Evolutionary conservation across 2,113 vertebrate genomes (phyloP).

Genomic region (Clarias gariepinus): DNA sequence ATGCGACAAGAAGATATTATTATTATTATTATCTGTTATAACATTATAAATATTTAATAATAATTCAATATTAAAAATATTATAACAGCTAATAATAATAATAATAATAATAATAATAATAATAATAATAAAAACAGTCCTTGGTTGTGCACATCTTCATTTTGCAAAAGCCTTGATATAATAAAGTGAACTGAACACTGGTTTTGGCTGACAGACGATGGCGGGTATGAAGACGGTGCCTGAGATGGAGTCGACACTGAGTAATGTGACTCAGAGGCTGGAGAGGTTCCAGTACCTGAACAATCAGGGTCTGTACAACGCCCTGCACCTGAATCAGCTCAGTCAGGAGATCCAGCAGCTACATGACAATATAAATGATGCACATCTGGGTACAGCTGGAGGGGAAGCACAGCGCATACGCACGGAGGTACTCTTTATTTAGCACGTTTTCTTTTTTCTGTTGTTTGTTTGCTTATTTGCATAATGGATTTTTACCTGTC

Average conservation of each 20-base stretch:
- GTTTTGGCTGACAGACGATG: conserved; percentile 51
- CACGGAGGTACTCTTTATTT: not conserved
- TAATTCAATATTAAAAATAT: no score
- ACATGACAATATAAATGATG: conserved; percentile 44
- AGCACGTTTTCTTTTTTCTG: no score
- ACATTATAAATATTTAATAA: no score
- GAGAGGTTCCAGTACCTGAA: conserved; percentile 63
- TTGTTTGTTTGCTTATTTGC: no score
- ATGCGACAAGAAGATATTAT: no score
- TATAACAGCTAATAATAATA: no score
- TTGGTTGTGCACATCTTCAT: not conserved
- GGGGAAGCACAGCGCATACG: not conserved
- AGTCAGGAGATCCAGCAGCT: conserved; percentile 62
- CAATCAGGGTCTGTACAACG: conserved; percentile 60
- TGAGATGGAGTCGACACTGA: conserved; percentile 47
- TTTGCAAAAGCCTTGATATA: not conserved
- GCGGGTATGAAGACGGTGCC: conserved; percentile 56
- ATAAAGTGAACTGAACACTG: not conserved
- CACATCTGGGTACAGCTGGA: conserved; percentile 53
- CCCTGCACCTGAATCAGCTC: conserved; percentile 59
- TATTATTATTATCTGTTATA: no score
- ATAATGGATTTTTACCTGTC: no score
- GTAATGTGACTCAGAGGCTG: conserved; percentile 60
- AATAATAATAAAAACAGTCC: no score
- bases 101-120: no score